phyloP scores from a whole-genome alignment of 2,888 invertebrate species.

The Resseliella maxima region DNA sequence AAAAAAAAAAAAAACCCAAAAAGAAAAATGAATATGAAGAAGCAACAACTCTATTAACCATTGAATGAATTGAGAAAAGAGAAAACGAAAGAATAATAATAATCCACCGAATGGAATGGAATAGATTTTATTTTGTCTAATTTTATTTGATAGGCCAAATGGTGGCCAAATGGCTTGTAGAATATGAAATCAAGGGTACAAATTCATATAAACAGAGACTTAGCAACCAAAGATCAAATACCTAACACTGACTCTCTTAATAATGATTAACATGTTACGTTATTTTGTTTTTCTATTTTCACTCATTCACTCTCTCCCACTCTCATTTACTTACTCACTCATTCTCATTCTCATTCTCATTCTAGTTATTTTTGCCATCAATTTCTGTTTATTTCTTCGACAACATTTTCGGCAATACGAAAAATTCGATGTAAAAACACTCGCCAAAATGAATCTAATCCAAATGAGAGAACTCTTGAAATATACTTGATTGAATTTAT shows the following conservation, averaged over 20 bases:
- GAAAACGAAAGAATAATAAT: conserved; percentile 15
- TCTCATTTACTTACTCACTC: not conserved
- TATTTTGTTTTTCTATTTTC: not conserved
- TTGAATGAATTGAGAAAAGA: not conserved
- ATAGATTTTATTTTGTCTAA: conserved; percentile 44
- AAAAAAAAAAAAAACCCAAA: no score
- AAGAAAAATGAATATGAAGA: not conserved
- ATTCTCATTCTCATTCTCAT: no score
- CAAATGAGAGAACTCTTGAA: not conserved
- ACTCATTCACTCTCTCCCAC: not conserved
- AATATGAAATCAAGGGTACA: not conserved
- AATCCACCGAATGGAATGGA: not conserved
- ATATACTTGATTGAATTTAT: conserved; percentile 27
- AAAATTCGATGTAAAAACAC: not conserved
- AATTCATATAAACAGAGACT: not conserved
- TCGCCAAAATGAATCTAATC: not conserved
- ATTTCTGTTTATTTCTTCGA: not conserved
- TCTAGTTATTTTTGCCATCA: not conserved
- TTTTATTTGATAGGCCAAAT: not conserved
- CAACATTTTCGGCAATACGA: not conserved
- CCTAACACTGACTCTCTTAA: conserved; percentile 7
- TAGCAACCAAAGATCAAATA: not conserved
- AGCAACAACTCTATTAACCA: not conserved
- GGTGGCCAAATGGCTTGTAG: not conserved
- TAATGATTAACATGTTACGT: conserved; percentile 33